Percentiles rank a stretch among this genome's conserved stretches.
These are phyloP conservation scores for Brenthis daphne DNA, from an alignment of 2,888 invertebrate species.

Conservation along the genomic window DNA sequence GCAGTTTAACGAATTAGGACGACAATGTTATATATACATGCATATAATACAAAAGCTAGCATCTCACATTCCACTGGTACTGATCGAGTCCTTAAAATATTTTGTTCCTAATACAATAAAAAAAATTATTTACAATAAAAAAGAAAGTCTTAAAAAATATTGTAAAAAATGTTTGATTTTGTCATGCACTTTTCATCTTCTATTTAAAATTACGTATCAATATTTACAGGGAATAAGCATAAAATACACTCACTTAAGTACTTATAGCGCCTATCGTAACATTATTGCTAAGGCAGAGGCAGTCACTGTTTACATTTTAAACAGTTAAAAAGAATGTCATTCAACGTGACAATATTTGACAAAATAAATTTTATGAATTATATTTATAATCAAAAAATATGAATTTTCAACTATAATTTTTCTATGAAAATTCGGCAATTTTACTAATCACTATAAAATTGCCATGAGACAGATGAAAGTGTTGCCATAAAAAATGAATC, in stretches of 20 bases:
- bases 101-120: slow-evolving; percentile 1
- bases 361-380: too few relatives aligned
- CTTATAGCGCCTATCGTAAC: not conserved
- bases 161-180: slow-evolving; percentile 10
- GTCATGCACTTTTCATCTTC: slow-evolving; percentile 9
- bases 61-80: not conserved
- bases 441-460: not conserved
- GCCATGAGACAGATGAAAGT: not conserved
- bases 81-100: not conserved
- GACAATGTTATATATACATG: not conserved
- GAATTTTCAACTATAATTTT: too few relatives aligned
- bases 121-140: slow-evolving; percentile 9
- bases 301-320: not conserved
- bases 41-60: not conserved
- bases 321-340: not conserved
- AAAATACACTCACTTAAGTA: slow-evolving; percentile 10
- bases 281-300: not conserved
- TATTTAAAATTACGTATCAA: slow-evolving; percentile 5
- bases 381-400: too few relatives aligned
- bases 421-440: too few relatives aligned
- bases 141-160: not conserved
- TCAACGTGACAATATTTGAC: too few relatives aligned
- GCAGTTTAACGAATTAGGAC: too few relatives aligned
- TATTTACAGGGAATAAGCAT: slow-evolving; percentile 4
- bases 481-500: not conserved